Conservation (phyloP, 2,113 vertebrate species). For the Megaptera novaeangliae region DNA sequence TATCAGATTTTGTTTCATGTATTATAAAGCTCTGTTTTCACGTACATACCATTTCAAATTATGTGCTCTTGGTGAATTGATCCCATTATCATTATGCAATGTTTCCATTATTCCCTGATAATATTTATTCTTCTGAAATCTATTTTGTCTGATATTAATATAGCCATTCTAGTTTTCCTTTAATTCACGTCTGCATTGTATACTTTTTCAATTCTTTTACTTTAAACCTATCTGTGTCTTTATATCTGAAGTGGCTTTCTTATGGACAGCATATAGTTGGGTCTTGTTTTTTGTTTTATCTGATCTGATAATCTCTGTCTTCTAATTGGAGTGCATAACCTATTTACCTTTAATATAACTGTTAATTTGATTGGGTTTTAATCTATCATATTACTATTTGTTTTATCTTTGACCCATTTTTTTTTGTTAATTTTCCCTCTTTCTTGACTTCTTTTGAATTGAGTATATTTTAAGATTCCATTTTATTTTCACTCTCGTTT, state of each 20-base stretch:
- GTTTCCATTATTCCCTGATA: neutral
- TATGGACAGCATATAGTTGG: neutral
- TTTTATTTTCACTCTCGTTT: neutral
- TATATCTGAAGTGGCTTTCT: neutral
- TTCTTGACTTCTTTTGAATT: neutral
- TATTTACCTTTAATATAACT: neutral
- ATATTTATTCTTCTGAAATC: neutral
- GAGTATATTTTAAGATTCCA: neutral
- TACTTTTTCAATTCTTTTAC: neutral
- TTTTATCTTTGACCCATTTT: neutral
- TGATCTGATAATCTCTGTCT: neutral
- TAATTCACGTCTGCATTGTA: neutral
- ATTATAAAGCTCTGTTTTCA: neutral
- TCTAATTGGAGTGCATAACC: neutral
- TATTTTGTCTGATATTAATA: neutral
- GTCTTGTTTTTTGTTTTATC: neutral
- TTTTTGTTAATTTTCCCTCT: neutral
- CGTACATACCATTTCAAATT: neutral
- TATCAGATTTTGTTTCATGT: neutral
- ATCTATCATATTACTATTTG: neutral
- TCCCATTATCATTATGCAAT: neutral
- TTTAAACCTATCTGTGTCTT: neutral
- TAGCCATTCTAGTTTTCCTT: neutral
- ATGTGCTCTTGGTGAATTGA: neutral
- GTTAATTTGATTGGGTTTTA: neutral